Percentiles rank a stretch among this genome's conserved stretches.
phyloP scores from a whole-genome alignment of 2,113 vertebrate genomes.

The Serilophus lunatus region DNA sequence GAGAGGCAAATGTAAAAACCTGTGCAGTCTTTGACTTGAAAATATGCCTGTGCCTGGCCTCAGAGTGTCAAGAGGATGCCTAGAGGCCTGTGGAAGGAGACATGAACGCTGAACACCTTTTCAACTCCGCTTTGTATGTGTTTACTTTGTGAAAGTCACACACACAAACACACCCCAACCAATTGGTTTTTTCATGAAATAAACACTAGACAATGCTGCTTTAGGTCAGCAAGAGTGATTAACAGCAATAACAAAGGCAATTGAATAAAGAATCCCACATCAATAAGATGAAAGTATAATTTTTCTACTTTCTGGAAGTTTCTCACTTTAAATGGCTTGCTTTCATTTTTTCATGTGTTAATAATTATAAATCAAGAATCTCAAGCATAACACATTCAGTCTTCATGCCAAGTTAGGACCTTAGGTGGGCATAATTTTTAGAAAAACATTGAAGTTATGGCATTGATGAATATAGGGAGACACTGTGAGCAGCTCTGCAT shows the following conservation, averaged over 20 bases:
- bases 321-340: not conserved
- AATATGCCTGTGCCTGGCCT: not conserved
- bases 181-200: not conserved
- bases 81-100: not conserved
- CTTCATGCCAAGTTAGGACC: not conserved
- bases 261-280: constrained; percentile 3
- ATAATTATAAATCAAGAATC: not conserved
- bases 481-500: not conserved
- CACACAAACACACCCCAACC: rapidly evolving
- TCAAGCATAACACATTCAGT: not conserved
- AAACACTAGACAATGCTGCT: not conserved
- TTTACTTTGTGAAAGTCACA: not conserved
- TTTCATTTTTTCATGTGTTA: not conserved
- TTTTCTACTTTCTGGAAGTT: not conserved
- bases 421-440: not conserved
- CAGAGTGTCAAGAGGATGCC: not conserved
- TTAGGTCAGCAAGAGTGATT: not conserved
- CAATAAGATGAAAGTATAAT: not conserved
- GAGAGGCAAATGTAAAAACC: not conserved
- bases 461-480: not conserved
- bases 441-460: not conserved
- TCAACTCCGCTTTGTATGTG: not conserved
- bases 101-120: not conserved
- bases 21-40: rapidly evolving
- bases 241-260: not conserved